A percentile compares a stretch with the other conserved stretches of the same genome.
phyloP scores from a whole-genome alignment of 2,888 invertebrate genomes.

The Dryococelus australis region DNA sequence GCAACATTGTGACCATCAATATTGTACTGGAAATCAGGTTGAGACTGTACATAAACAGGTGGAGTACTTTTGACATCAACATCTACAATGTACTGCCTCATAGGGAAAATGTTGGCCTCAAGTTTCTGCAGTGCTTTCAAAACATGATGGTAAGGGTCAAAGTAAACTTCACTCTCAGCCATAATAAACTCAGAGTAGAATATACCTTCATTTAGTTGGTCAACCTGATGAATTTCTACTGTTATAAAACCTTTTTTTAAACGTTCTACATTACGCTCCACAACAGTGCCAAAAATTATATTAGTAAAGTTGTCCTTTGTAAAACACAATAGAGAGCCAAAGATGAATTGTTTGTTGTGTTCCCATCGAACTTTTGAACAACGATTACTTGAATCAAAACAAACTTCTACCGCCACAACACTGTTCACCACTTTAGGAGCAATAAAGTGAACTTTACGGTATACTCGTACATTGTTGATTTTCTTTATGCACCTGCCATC shows the following conservation, averaged over 20 bases:
- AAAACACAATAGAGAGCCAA: constrained; percentile 76
- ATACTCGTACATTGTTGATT: constrained; percentile 32
- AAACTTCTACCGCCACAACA: constrained; percentile 40
- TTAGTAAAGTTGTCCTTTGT: constrained; percentile 56
- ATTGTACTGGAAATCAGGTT: background rate
- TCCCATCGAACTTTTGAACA: constrained; percentile 58
- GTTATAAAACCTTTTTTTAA: constrained; percentile 55
- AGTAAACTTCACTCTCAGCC: constrained; percentile 81
- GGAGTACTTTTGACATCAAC: constrained; percentile 46
- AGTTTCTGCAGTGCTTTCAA: constrained; percentile 72
- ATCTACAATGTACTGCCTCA: constrained; percentile 72
- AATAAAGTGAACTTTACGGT: constrained; percentile 31
- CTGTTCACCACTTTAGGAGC: background rate
- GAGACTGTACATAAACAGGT: constrained; percentile 25
- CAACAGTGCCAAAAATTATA: constrained; percentile 38
- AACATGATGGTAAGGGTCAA: constrained; percentile 69
- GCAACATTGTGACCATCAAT: constrained; percentile 25
- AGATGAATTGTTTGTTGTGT: constrained; percentile 68
- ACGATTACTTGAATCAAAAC: constrained; percentile 52
- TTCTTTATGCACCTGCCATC: background rate
- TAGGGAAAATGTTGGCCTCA: constrained; percentile 66
- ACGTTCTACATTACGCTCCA: constrained; percentile 53
- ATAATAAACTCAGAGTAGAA: constrained; percentile 60
- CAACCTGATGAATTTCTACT: constrained; percentile 56
- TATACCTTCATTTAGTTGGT: background rate